Evolutionary conservation across 1,140 invertebrate species (phyloP).

Genomic region (Drosophila pallidifrons): DNA sequence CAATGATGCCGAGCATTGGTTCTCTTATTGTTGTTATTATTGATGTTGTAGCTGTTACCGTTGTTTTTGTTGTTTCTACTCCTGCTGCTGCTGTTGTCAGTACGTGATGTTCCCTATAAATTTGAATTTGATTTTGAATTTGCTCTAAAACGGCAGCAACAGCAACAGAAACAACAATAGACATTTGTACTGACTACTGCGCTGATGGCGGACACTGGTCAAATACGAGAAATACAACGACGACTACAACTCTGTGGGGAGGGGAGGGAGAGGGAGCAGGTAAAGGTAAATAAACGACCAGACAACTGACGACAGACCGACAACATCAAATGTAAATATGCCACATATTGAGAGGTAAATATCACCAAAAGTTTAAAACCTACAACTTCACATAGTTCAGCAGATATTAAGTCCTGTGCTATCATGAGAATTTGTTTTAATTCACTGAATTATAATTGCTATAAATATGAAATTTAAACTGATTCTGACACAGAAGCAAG

Average conservation of each 20-base stretch:
- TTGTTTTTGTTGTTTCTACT: conserved; percentile 41
- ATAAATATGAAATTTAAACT: too few species aligned
- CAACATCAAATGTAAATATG: conserved; percentile 58
- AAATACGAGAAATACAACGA: conserved; percentile 49
- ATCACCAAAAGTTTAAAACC: background rate
- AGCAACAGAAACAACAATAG: conserved; percentile 47
- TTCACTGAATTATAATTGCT: too few species aligned
- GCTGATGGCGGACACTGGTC: conserved; percentile 65
- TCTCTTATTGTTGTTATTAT: conserved; percentile 49
- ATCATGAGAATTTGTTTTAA: background rate
- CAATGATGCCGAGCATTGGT: conserved; percentile 25
- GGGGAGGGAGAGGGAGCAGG: conserved; percentile 26
- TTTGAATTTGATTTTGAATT: conserved; percentile 83
- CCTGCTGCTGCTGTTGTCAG: conserved; percentile 51
- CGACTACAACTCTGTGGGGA: conserved; percentile 13
- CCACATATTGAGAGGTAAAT: conserved; percentile 49
- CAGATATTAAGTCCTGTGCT: background rate
- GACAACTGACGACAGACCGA: conserved; percentile 23
- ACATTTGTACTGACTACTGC: conserved; percentile 34
- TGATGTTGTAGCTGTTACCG: conserved; percentile 32
- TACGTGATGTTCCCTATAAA: conserved; percentile 81
- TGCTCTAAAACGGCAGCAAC: conserved; percentile 72
- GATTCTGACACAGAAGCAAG: too few species aligned
- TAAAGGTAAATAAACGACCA: conserved; percentile 51
- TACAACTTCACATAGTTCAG: background rate